Base-by-base conservation (phyloP, 2,797 vertebrate genomes). In the Alfaro cultratus region DNA sequence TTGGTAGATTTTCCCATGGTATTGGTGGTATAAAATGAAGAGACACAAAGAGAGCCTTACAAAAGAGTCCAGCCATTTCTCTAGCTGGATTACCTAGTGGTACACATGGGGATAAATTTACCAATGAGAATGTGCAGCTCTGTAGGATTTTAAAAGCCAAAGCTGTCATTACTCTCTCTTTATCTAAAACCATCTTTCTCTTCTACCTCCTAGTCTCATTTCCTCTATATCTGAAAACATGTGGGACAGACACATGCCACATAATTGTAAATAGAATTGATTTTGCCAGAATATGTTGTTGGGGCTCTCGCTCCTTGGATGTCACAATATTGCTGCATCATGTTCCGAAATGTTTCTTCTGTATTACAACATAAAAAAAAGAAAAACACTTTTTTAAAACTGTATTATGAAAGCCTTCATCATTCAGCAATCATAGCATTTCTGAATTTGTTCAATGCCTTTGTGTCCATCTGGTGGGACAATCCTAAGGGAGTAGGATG, bases 231-330 rank as follows among this genome's bases (percentile, higher is more conserved):
- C 72, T 64, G 71, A 47, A 75, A 85, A 71, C 70, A 79, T 77
- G 80, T 74, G 80, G 77, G 71, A 79, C 73, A 57, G 82, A 84
- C 74, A 77, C 76, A 89, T 80, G 87, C 68, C 74, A 60, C 41
- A 4, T 80, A 81, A 88, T 39, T 39, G 39, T 5, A 39, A 39
- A 39, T 39, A 39, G 39, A 39, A 39, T 8, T 39, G 39, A 39
- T 39, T 39, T 39, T 39, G 39, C 39, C 7, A 39, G 39, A 39
- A 39, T 39, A 39, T 39, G 39, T 39, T 1, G 2, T 39, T 39
- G 39, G 39, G 39, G 5, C 39, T 39, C 39, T 39, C 7, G 39
- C 3, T 39, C 7, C 39, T 39, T 39, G 5, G 39, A 7, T 39
- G 7, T 39, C 39, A 39, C 39, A 7, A 39, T 39, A 39, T 39